Evolutionary conservation across 2,888 invertebrate species (phyloP), one percentile per base, ranked within the genome.

Genomic region (Ashinkailepas kermadecensis): DNA sequence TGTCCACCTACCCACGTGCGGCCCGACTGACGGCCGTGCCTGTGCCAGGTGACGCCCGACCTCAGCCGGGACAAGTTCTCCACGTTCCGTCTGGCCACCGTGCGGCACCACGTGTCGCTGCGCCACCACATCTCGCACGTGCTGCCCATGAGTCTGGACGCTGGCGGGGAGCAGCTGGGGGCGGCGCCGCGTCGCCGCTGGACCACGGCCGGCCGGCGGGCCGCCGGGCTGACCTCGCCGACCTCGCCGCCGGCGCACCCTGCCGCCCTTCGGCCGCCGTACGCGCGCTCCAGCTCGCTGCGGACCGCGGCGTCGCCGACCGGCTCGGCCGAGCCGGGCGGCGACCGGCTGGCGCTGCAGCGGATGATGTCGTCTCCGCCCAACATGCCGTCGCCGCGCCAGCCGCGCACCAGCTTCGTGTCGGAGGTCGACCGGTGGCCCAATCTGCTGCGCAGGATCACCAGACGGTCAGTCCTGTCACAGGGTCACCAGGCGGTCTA

Each of bases 131-230:
- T 74, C 2, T 74, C 74, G 74, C 74, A 74, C 74, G 13, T 15
- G 74, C 54, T 54, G 74, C 74, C 74, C 25, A 58, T 57, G 81
- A 81, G 54, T n/a, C 70, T 21, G 80, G 59, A 54, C 70, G 57
- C 25, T 39, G 82, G 13, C 82, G 64, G 80, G 56, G 78, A 58
- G 13, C 7, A 74, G 18, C 9, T 23, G 23, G 8, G 0, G 13
- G 18, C 54, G 15, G 54, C 25, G 54, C 74, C 74, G 54, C 74
- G 54, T 0, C 74, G 74, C 54, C 74, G 74, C 74, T 54, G 54
- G 54, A 74, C 74, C 18, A 74, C 74, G 39, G 8, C 54, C n/a
- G 23, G 74, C 18, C 74, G 39, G 15, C 54, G 54, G 1, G 54
- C 10, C 74, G 54, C 54, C 74, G 15, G 3, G 23, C 13, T 10